phyloP scores from a whole-genome alignment of 2,888 invertebrate genomes.

The Hirtodrosophila trivittata region DNA sequence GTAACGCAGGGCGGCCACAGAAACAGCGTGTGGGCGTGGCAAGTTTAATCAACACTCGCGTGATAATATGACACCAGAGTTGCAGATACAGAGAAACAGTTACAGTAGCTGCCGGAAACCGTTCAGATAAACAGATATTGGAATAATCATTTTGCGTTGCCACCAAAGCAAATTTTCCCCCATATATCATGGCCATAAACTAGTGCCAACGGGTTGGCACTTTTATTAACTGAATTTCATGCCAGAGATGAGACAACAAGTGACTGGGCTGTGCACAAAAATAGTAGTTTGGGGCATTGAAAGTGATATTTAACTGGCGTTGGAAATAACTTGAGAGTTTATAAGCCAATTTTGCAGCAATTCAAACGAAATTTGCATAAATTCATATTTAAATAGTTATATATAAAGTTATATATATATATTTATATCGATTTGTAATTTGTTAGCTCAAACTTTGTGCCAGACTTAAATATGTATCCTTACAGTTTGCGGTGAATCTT shows the following conservation, averaged over 20 bases:
- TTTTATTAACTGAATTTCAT: background rate
- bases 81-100: constrained; percentile 8
- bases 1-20: background rate
- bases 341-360: too few species aligned
- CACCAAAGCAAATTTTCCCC: constrained; percentile 1
- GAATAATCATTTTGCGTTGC: background rate
- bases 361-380: too few species aligned
- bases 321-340: too few species aligned
- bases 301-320: too few species aligned
- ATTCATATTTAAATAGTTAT: too few species aligned
- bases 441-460: too few species aligned
- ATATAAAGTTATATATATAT: too few species aligned
- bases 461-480: too few species aligned
- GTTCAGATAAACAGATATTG: background rate
- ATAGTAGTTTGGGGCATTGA: too few species aligned
- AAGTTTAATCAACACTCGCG: constrained; percentile 27
- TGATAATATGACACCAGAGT: constrained; percentile 2
- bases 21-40: constrained; percentile 30
- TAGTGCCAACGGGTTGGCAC: background rate
- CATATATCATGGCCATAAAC: constrained; percentile 12
- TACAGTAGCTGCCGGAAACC: background rate
- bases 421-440: too few species aligned
- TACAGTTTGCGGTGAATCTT: too few species aligned
- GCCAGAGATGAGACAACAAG: background rate
- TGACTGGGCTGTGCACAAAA: background rate